Base-by-base conservation (phyloP, 1,140 invertebrate genomes). In the Eufriesea mexicana region DNA sequence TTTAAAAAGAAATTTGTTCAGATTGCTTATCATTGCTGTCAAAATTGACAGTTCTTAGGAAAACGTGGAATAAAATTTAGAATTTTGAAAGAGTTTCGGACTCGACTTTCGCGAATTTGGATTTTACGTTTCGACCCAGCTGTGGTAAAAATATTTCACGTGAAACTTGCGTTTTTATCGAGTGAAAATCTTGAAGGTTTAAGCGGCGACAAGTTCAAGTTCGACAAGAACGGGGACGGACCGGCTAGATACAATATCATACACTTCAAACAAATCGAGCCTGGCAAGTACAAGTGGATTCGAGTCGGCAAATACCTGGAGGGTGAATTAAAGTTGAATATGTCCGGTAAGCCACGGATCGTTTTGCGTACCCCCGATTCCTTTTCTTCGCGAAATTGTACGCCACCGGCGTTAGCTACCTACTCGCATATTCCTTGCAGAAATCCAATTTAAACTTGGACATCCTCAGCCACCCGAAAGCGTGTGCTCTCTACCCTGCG, bases 191-290 rank as follows among this genome's bases (percentile, higher is more conserved):
- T 84, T 86, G 23, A 86, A 97, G 98, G 98, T 91, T 94, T 99
- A 20, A 98, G 97, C 85, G 97, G 97, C 10, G 98, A 99, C 92
- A 95, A 97, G 88, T 99, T 99, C 93, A 96, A 96, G 84, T 99
- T 99, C 93, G 97, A 98, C 92, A 94, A 92, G 23, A 97, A 98
- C 89, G 98, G 98, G 2, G 98, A 99, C 90, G 98, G 98, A 0
- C 98, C 98, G 1, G 97, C 98, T 0, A 95, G 98, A 8, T 99
- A 99, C 94, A 98, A 98, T 90, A 99, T 99, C 79, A 97, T 99
- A 67, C 98, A 99, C 92, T 99, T 98, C 95, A 98, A 98, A 91
- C 97, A 98, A 92, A 95, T 96, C 2, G 94, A 95, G 6, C 95
- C 94, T 0, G 97, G 97, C 1, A 95, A 96, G 55, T 98, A 97